phyloP scores from a whole-genome alignment of 2,113 vertebrate species.

The Rynchops niger region DNA sequence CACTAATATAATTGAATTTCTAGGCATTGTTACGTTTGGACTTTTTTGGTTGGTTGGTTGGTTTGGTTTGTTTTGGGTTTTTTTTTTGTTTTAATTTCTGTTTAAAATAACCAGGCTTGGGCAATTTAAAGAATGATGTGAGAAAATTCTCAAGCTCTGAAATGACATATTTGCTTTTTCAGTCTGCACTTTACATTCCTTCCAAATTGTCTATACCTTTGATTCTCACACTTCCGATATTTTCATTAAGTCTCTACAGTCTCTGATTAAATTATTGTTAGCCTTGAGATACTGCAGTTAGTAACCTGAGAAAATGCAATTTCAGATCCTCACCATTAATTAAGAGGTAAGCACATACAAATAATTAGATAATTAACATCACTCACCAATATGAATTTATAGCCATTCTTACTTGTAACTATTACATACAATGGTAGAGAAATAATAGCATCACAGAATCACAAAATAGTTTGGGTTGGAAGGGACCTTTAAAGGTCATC shows the following conservation, averaged over 20 bases:
- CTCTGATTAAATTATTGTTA: not conserved
- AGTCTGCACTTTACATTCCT: not conserved
- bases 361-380: not conserved
- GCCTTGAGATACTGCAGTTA: not conserved
- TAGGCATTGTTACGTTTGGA: not conserved
- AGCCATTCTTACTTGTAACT: not conserved
- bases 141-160: not conserved
- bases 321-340: not conserved
- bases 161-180: not conserved
- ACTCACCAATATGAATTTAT: not conserved
- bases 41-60: not conserved
- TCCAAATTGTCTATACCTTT: not conserved
- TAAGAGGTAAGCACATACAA: not conserved
- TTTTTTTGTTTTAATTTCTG: not conserved
- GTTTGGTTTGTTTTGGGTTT: not conserved
- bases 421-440: not conserved
- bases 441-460: not conserved
- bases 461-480: not conserved
- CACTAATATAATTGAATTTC: not conserved
- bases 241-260: not conserved
- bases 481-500: not conserved
- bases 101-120: not conserved
- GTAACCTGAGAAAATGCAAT: not conserved
- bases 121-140: not conserved
- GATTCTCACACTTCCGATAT: not conserved